phyloP scores from a whole-genome alignment of 2,113 vertebrate species.

The Fukomys damarensis region DNA sequence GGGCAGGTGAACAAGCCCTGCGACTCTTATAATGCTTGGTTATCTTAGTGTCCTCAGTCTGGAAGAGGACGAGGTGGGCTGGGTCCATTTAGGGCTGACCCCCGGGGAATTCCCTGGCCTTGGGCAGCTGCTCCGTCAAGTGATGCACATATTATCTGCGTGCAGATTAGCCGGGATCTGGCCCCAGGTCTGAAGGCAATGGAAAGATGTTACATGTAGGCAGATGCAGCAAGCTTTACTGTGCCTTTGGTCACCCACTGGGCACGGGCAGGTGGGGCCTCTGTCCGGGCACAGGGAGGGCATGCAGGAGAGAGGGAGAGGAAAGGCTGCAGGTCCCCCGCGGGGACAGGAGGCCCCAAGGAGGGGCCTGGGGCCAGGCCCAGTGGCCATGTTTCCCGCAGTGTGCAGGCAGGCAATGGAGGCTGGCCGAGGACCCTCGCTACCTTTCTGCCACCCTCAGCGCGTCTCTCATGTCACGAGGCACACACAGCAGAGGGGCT shows the following conservation, averaged over 20 bases:
- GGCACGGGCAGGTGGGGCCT: not conserved
- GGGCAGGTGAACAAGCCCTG: not conserved
- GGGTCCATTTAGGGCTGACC: not conserved
- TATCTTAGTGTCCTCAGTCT: not conserved
- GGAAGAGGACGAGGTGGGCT: not conserved
- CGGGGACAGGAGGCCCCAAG: not conserved
- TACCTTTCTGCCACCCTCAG: not conserved
- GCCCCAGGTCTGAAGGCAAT: not conserved
- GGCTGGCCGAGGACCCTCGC: no score
- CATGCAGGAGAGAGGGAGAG: no score
- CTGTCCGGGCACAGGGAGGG: not conserved
- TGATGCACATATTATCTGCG: rapidly evolving
- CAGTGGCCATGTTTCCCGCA: not conserved
- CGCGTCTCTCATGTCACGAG: not conserved
- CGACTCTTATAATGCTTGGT: not conserved
- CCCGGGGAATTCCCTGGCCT: no score
- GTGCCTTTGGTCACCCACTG: not conserved
- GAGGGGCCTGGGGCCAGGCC: not conserved
- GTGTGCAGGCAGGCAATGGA: not conserved
- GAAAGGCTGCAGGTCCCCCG: not conserved
- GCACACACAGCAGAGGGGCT: not conserved
- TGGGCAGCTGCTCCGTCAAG: not conserved
- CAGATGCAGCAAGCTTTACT: not conserved
- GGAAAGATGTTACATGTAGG: no score
- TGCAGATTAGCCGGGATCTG: not conserved